Evolutionary conservation across 1,140 invertebrate genomes (phyloP).

Genomic region (Charaxes varanes): DNA sequence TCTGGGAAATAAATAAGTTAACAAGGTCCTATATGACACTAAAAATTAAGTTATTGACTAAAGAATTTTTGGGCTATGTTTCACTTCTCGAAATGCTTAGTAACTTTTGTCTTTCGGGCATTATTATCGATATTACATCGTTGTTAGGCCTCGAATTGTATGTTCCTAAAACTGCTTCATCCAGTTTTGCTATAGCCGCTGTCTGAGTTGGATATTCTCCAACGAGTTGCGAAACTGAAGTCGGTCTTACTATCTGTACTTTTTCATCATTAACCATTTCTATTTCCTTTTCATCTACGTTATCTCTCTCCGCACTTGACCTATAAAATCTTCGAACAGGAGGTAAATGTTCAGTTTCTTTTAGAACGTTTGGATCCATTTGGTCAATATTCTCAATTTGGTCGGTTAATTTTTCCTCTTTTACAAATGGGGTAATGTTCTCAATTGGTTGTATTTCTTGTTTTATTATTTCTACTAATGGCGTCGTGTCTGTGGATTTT

Average conservation of each 20-base stretch:
- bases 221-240: constrained; percentile 30
- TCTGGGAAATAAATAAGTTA: constrained; percentile 64
- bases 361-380: constrained; percentile 29
- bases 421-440: constrained; percentile 2
- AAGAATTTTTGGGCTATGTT: constrained; percentile 42
- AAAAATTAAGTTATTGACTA: constrained; percentile 55
- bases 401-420: constrained; percentile 42
- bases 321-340: constrained; percentile 53
- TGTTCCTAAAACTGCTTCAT: constrained; percentile 44
- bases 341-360: constrained; percentile 29
- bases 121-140: constrained; percentile 33
- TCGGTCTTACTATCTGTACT: constrained; percentile 55
- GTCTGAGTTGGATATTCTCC: constrained; percentile 38
- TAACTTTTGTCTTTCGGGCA: constrained; percentile 28
- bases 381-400: constrained; percentile 39
- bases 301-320: constrained; percentile 48
- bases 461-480: constrained; percentile 36
- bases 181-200: constrained; percentile 43
- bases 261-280: constrained; percentile 50
- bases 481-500: constrained; percentile 22
- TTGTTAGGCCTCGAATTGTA: constrained; percentile 34
- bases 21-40: constrained; percentile 56
- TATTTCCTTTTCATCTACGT: constrained; percentile 38
- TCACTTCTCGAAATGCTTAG: constrained; percentile 30
- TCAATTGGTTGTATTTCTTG: constrained; percentile 44